Base-by-base conservation (phyloP, 1,140 invertebrate genomes). In the Acromyrmex charruanus region DNA sequence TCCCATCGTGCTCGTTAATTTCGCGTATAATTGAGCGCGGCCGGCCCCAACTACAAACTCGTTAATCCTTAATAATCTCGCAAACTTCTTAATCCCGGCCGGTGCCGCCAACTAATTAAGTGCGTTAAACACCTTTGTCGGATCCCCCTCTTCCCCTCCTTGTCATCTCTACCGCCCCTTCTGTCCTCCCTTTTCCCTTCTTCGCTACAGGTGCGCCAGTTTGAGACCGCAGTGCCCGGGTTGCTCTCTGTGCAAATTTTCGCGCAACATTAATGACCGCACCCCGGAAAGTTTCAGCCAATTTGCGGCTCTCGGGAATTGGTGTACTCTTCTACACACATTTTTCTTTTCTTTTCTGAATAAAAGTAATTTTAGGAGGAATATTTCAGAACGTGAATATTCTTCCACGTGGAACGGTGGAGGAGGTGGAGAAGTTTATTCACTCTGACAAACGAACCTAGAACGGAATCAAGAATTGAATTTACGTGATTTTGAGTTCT, bases 11-110 rank as follows among this genome's bases (percentile, higher is more conserved):
- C 75, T 86, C 63, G 63, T 80, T 86, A 86, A 84, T 84, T 84
- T 84, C 69, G 68, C 80, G 80, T 84, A 84, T 84, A 84, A 84
- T 84, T 84, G 80, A 84, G 69, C 80, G 55, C 80, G 80, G 80
- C 80, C 53, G 80, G 80, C 55, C 49, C 66, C 68, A 39, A 63
- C 69, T 84, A 74, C 80, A 61, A 84, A 84, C 80, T 84, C 80
- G 69, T 84, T 84, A 84, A 84, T 84, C 80, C 69, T 84, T 84
- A 84, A 84, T 84, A 84, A 84, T 84, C 80, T 84, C 55, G 80
- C 80, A 75, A 85, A 85, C 75, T 85, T 77, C 84, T 85, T 79
- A 79, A 77, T 85, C 84, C 84, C 63, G 59, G 49, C 4, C 51
- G 61, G 72, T 85, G 59, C 72, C 61, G 84, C 74, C 72, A 85